Percentiles rank a stretch among this genome's conserved stretches.
phyloP scores from a whole-genome alignment of 2,888 invertebrate genomes.

The Drosophila longiperda region DNA sequence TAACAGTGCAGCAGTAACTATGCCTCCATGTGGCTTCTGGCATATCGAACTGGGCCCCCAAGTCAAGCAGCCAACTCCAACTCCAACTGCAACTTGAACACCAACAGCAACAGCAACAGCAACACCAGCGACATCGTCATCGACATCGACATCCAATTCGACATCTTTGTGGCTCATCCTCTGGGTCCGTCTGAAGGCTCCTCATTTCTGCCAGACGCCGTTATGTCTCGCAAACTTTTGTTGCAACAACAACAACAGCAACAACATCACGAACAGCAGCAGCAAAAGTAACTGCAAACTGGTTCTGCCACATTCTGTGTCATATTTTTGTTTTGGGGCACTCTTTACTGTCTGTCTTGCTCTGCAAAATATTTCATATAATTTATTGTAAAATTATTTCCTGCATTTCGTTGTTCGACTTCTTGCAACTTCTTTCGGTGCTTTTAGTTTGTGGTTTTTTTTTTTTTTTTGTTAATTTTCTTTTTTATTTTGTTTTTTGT shows the following conservation, averaged over 20 bases:
- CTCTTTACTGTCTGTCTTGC: conserved; percentile 25
- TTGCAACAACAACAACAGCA: conserved; percentile 9
- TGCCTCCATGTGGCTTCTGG: conserved; percentile 26
- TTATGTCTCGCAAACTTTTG: conserved; percentile 70
- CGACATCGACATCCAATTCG: conserved; percentile 21
- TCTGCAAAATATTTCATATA: conserved; percentile 64
- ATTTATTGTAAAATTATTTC: conserved; percentile 76
- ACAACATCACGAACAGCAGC: conserved; percentile 8
- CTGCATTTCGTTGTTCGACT: conserved; percentile 27
- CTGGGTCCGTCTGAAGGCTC: conserved; percentile 29
- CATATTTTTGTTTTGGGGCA: conserved; percentile 49
- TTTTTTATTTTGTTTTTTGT: neutral
- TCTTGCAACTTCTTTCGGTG: conserved; percentile 13
- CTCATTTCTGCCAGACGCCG: conserved; percentile 65
- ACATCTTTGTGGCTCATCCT: conserved; percentile 54
- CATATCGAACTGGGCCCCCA: conserved; percentile 11
- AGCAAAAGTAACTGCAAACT: conserved; percentile 42
- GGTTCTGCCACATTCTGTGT: conserved; percentile 63
- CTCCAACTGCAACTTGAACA: neutral
- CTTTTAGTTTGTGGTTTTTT: neutral
- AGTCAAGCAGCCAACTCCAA: conserved; percentile 13
- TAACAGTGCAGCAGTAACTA: neutral
- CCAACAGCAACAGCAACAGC: neutral
- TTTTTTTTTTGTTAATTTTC: neutral
- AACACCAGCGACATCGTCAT: conserved; percentile 1